These are phyloP conservation scores for Hypothenemus hampei DNA, from an alignment of 1,140 invertebrate species.

Conservation along the genomic window DNA sequence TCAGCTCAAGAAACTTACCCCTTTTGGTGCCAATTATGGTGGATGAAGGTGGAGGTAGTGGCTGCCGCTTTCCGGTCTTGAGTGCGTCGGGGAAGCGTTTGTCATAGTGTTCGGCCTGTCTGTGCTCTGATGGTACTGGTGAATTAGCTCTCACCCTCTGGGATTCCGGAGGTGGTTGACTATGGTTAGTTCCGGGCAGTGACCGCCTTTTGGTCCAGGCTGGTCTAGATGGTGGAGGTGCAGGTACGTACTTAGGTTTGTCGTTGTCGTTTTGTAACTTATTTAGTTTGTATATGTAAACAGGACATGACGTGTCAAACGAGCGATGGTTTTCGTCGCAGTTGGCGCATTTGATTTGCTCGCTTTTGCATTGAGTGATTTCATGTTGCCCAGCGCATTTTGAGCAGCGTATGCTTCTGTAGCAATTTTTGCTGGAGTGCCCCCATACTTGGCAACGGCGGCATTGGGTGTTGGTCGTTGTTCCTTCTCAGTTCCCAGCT, in stretches of 20 bases:
- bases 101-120: background rate
- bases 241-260: background rate
- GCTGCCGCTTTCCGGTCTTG: background rate
- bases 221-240: background rate
- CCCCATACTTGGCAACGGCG: no score
- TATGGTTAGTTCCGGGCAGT: background rate
- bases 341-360: background rate
- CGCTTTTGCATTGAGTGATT: background rate
- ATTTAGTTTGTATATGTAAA: background rate
- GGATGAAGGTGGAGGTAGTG: background rate
- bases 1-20: background rate
- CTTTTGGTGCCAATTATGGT: background rate
- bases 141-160: background rate
- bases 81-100: background rate
- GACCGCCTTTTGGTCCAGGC: background rate
- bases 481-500: background rate
- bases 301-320: background rate
- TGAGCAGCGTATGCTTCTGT: background rate
- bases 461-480: no score
- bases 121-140: background rate
- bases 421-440: background rate
- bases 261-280: background rate
- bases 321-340: background rate
- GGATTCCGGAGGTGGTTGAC: background rate
- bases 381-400: background rate